Base-by-base conservation (phyloP, 2,888 invertebrate species). In the Nomada flava region DNA sequence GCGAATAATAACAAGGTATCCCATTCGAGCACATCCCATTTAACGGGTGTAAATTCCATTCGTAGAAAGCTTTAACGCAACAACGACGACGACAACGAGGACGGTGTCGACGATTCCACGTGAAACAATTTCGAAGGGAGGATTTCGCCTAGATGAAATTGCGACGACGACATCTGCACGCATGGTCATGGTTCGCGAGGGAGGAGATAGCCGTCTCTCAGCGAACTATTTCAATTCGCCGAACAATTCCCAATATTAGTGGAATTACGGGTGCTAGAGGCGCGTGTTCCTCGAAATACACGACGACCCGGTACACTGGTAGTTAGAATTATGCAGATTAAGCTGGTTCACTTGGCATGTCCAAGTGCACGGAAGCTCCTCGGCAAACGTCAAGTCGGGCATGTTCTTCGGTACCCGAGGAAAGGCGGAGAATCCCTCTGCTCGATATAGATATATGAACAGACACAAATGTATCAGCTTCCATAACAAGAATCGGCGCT, bases 211-310 rank as follows among this genome's bases (percentile, higher is more conserved):
- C 44, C 63, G 67, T 72, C 81, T 77, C 71, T 69, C 67, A 44
- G n/a, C 79, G 72, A 91, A 90, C 91, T 90, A 91, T 91, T 91
- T 89, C 88, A 88, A 90, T 90, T 91, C 86, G 73, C 75, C 86
- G 86, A 91, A 90, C 89, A 91, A 91, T 91, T 88, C 85, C 79
- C 84, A 85, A 91, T 89, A 89, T 89, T 89, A 90, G 87, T 72
- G 84, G 83, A 89, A 89, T 89, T 82, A 79, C 60, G 79, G 68
- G 67, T 23, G 72, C n/a, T 84, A 81, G 79, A 85, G 65, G 79
- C 82, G 74, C 79, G 82, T 82, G 83, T 85, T 85, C 77, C 81
- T 55, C 83, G 84, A 76, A 75, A 72, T 80, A 75, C 69, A 82
- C 60, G 55, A 55, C 59, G 69, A 78, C 72, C 64, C 73, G 83